Percentiles rank a stretch among this genome's conserved stretches.
Conservation (phyloP, 2,797 vertebrate genomes). For the Taenioides sp. region DNA sequence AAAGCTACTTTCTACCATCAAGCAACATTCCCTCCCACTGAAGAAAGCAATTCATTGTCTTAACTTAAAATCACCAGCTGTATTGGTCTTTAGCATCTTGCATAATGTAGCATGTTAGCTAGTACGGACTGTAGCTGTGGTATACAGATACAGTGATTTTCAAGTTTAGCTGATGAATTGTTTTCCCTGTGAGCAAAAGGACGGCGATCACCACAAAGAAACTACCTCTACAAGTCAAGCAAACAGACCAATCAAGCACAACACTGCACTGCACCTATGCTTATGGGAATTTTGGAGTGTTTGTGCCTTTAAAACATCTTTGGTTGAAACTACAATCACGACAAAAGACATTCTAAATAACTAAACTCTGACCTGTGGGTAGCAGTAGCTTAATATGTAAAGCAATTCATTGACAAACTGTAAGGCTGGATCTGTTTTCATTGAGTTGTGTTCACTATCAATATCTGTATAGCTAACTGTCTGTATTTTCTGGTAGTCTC, state of each 20-base stretch:
- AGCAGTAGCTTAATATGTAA: not conserved
- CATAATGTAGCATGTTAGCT: not conserved
- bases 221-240: slow-evolving; percentile 60
- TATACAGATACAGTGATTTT: slow-evolving; percentile 25
- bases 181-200: slow-evolving; percentile 54
- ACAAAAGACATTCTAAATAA: not conserved
- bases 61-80: slow-evolving; percentile 51
- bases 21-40: slow-evolving; percentile 75
- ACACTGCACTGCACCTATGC: slow-evolving; percentile 12
- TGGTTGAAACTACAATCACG: not conserved
- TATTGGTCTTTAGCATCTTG: not conserved
- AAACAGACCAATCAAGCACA: slow-evolving; percentile 63
- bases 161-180: slow-evolving; percentile 54
- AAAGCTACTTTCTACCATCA: slow-evolving; percentile 56
- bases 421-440: not conserved
- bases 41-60: slow-evolving; percentile 72
- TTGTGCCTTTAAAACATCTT: not conserved
- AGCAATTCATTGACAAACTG: not conserved
- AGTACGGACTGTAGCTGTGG: slow-evolving; percentile 9
- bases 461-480: not conserved
- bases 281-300: slow-evolving; percentile 2
- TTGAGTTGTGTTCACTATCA: not conserved
- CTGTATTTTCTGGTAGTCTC: not conserved
- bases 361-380: not conserved
- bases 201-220: slow-evolving; percentile 49